Conservation (phyloP, 2,797 vertebrate species). For the Tenualosa ilisha region DNA sequence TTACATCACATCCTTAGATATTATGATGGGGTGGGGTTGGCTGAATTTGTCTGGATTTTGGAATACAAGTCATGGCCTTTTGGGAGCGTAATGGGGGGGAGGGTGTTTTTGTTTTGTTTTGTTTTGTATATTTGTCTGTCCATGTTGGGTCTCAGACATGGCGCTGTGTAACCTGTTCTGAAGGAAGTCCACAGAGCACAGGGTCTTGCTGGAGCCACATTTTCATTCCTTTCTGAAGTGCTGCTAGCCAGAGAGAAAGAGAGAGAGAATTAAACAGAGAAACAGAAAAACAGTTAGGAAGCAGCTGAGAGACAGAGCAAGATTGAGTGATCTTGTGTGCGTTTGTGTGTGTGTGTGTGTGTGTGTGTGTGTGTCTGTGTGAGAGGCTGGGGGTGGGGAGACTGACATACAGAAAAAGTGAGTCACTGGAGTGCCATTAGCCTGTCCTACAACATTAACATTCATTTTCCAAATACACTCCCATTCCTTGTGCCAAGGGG, state of each 20-base stretch:
- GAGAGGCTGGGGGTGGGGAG: neutral
- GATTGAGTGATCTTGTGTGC: neutral
- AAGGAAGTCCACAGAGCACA: neutral
- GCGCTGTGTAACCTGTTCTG: constrained; percentile 5
- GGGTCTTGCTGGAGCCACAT: neutral
- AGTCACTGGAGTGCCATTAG: neutral
- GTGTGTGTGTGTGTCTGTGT: neutral
- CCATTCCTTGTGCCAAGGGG: neutral
- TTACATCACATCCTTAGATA: neutral
- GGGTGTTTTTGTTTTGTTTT: neutral
- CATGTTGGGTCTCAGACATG: constrained; percentile 44
- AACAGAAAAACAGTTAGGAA: neutral
- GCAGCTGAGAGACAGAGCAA: too few relatives aligned
- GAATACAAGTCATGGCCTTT: constrained; percentile 7
- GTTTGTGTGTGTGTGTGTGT: neutral
- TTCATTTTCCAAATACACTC: neutral
- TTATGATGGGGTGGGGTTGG: neutral
- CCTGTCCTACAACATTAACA: constrained; percentile 1
- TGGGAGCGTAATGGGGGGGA: neutral
- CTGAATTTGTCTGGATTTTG: neutral
- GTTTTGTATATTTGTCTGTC: neutral
- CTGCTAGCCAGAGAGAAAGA: neutral
- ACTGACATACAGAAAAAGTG: constrained; percentile 1
- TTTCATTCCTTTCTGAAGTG: neutral
- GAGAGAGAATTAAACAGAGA: neutral